Conservation (phyloP, 2,888 invertebrate species). For the Nomada ruficornis region DNA sequence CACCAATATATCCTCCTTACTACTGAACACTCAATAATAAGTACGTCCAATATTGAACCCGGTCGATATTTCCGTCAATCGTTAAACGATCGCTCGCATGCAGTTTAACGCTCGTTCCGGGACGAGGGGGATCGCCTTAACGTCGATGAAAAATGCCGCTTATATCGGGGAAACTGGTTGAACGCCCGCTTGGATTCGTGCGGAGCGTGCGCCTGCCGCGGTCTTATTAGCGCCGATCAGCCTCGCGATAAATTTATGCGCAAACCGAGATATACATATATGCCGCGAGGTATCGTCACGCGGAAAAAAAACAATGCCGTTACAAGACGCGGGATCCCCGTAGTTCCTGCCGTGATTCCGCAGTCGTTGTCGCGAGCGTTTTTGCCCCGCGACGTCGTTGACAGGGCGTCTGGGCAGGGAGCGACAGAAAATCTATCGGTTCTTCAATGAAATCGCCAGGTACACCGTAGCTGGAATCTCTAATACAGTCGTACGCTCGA, state of each 20-base stretch:
- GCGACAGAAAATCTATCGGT: slow-evolving; percentile 72
- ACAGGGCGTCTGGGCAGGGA: slow-evolving; percentile 64
- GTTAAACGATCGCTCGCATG: no score
- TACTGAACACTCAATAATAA: no score
- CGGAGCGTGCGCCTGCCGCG: slow-evolving; percentile 62
- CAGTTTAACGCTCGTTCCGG: no score
- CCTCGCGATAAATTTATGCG: slow-evolving; percentile 70
- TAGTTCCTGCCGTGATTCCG: slow-evolving; percentile 51
- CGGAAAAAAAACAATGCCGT: slow-evolving; percentile 37
- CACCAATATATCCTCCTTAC: no score
- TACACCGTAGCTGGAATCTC: slow-evolving; percentile 58
- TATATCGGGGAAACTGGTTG: slow-evolving; percentile 69
- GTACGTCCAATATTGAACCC: no score
- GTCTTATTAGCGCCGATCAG: slow-evolving; percentile 72
- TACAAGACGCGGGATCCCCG: slow-evolving; percentile 52
- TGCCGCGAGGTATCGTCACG: slow-evolving; percentile 42
- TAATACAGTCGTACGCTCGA: slow-evolving; percentile 49
- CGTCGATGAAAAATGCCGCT: slow-evolving; percentile 63
- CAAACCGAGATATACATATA: slow-evolving; percentile 51
- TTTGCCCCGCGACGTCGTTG: slow-evolving; percentile 51
- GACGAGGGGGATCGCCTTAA: neutral
- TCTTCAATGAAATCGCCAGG: slow-evolving; percentile 64
- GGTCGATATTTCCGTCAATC: no score
- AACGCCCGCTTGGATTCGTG: slow-evolving; percentile 30
- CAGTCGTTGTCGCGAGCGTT: slow-evolving; percentile 52